Evolutionary conservation across 37 sponge, comb jelly and placozoan species (phyloP).

Genomic region (Aphrocallistes beatrix): DNA sequence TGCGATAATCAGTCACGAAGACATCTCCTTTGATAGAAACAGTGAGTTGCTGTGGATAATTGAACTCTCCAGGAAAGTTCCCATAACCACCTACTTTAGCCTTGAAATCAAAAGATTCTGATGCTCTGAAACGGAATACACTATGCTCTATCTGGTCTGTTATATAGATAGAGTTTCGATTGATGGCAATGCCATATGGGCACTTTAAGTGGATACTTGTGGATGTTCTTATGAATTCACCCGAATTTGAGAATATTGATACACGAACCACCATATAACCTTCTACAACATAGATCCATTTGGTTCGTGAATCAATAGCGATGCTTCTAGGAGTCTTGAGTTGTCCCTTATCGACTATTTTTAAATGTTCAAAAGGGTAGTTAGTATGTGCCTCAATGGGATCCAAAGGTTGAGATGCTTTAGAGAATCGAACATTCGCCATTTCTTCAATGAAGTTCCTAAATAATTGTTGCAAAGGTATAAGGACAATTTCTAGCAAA

Average conservation of each 20-base stretch:
- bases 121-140: neutral
- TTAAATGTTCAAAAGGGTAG: too few species aligned
- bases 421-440: too few species aligned
- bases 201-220: neutral
- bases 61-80: neutral
- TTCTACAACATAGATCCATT: neutral
- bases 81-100: neutral
- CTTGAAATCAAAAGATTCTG: neutral
- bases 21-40: neutral
- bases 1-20: neutral
- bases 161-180: neutral
- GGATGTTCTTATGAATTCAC: neutral
- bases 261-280: neutral
- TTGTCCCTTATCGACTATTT: too few species aligned
- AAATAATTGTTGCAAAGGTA: too few species aligned
- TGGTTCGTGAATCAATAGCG: neutral
- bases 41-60: neutral
- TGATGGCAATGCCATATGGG: neutral
- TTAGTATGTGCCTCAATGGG: too few species aligned
- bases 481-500: too few species aligned
- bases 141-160: neutral
- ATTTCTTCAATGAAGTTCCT: too few species aligned
- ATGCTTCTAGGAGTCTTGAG: neutral
- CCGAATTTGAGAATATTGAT: neutral
- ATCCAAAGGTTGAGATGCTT: too few species aligned